phyloP scores from a whole-genome alignment of 2,888 invertebrate species.

The Norana najaformis region DNA sequence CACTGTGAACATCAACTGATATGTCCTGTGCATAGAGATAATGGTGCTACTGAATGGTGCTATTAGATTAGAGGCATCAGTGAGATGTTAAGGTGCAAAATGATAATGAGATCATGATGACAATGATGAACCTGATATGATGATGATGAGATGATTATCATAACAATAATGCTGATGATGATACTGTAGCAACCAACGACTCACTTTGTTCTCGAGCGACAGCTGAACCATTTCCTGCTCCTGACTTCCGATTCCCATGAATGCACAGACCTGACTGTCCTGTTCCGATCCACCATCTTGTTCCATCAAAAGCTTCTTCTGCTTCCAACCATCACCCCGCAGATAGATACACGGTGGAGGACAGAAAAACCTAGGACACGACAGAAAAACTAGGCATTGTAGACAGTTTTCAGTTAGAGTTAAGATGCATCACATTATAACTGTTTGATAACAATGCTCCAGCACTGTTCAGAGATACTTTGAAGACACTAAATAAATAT shows the following conservation, averaged over 20 bases:
- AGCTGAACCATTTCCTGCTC: constrained; percentile 99
- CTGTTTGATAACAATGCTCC: neutral
- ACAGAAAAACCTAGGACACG: constrained; percentile 80
- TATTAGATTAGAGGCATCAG: no score
- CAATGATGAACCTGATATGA: no score
- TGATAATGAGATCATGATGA: no score
- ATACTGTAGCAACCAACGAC: constrained; percentile 27
- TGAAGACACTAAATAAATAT: no score
- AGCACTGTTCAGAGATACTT: neutral
- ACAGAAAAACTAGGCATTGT: neutral
- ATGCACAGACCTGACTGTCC: constrained; percentile 81
- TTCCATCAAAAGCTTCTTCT: constrained; percentile 86
- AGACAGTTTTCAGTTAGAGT: no score
- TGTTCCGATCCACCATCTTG: constrained; percentile 55
- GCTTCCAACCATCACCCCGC: constrained; percentile 96
- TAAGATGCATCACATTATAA: neutral
- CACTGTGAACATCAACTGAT: no score
- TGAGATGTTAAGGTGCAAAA: no score
- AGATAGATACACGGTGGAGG: constrained; percentile 98
- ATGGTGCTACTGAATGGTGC: no score
- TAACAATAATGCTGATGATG: no score
- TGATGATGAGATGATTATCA: no score
- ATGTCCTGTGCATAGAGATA: no score
- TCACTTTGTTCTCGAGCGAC: constrained; percentile 88
- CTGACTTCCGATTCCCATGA: constrained; percentile 92